Conservation (phyloP, 2,888 invertebrate species). For the Trachelus stipa region DNA sequence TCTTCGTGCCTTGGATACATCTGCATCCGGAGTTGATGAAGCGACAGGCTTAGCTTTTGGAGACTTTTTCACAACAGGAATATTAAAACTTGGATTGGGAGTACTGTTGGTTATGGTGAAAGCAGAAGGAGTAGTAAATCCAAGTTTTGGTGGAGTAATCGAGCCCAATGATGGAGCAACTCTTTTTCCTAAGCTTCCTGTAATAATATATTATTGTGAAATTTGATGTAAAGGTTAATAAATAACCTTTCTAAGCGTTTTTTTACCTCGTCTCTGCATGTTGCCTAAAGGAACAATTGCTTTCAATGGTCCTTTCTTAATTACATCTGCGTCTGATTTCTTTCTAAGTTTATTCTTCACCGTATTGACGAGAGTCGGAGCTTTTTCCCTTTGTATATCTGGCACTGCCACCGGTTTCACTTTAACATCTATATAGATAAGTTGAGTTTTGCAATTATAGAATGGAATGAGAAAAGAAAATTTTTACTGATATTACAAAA, state of each 20-base stretch:
- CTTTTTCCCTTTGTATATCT: constrained; percentile 6
- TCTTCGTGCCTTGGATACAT: constrained; percentile 14
- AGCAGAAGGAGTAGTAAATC: constrained; percentile 11
- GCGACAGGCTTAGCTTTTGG: constrained; percentile 53
- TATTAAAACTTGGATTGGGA: constrained; percentile 42
- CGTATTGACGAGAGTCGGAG: constrained; percentile 22
- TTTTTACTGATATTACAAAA: background rate
- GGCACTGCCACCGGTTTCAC: constrained; percentile 25
- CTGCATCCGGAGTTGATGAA: constrained; percentile 55
- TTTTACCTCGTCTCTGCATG: constrained; percentile 55
- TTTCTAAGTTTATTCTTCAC: constrained; percentile 51
- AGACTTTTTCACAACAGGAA: constrained; percentile 31
- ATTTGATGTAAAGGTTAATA: background rate
- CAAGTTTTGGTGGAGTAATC: constrained; percentile 42
- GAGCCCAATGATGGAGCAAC: constrained; percentile 19
- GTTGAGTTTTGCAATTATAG: background rate
- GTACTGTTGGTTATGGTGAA: constrained; percentile 49
- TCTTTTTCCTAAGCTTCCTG: constrained; percentile 36
- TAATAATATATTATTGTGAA: constrained; percentile 8
- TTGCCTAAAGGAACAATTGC: constrained; percentile 57
- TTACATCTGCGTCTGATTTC: constrained; percentile 35
- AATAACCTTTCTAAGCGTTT: background rate
- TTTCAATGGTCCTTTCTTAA: constrained; percentile 59
- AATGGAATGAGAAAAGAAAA: background rate
- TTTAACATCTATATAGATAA: constrained; percentile 18